These are phyloP conservation scores for Hydriomena furcata DNA, from an alignment of 2,888 invertebrate genomes.

Conservation along the genomic window DNA sequence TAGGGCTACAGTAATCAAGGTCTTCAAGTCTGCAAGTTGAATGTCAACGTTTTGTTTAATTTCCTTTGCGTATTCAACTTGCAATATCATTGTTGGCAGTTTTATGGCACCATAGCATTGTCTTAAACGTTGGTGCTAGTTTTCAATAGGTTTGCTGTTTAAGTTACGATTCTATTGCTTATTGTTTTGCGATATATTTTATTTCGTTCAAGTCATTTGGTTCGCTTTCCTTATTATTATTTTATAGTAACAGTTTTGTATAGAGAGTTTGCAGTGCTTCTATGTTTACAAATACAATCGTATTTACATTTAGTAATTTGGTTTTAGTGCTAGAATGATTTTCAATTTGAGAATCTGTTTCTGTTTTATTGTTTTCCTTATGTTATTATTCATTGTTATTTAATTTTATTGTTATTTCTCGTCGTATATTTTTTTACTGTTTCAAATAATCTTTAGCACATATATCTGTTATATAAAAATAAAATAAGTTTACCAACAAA, in stretches of 20 bases:
- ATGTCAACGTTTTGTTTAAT: constrained; percentile 77
- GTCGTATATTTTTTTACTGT: background rate
- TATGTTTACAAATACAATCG: background rate
- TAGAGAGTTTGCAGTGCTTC: background rate
- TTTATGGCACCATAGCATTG: constrained; percentile 11
- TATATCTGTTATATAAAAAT: background rate
- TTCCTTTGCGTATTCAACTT: constrained; percentile 34
- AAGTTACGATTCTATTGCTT: constrained; percentile 8
- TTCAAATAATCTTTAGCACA: too few species aligned
- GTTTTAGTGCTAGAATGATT: background rate
- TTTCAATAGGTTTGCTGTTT: background rate
- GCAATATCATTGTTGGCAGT: constrained; percentile 9
- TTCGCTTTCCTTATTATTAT: constrained; percentile 8
- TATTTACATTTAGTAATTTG: constrained; percentile 1
- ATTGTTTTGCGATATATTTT: constrained; percentile 6
- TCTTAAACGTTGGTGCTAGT: constrained; percentile 1
- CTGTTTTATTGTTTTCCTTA: background rate
- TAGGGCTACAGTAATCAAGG: constrained; percentile 71
- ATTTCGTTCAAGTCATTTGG: background rate
- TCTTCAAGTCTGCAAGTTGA: constrained; percentile 72
- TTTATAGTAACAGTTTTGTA: background rate
- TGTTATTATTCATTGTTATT: background rate
- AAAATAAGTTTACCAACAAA: background rate
- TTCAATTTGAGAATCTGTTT: background rate
- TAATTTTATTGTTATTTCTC: background rate